phyloP scores from a whole-genome alignment of 2,797 vertebrate species.

The Microctenopoma steveboyesi region DNA sequence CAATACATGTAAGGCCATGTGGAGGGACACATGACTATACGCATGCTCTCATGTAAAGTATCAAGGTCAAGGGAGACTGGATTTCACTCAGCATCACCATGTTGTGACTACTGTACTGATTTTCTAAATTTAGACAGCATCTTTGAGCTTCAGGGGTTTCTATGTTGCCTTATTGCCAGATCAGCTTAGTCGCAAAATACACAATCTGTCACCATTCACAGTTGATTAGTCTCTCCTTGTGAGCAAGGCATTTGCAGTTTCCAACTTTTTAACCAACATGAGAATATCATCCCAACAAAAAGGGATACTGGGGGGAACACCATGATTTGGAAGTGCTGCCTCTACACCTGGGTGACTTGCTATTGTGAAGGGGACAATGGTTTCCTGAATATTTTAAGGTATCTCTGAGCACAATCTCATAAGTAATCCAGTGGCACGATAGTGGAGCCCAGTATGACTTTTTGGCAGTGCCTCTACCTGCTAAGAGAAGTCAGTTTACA shows the following conservation, averaged over 20 bases:
- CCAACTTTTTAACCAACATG: not conserved
- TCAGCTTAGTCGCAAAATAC: conserved; percentile 24
- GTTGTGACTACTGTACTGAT: conserved; percentile 4
- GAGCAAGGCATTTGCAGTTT: not conserved
- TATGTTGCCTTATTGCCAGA: conserved; percentile 21
- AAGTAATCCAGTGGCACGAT: not conserved
- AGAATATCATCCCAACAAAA: conserved; percentile 3
- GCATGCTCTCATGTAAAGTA: conserved; percentile 18
- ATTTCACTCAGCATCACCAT: conserved; percentile 1
- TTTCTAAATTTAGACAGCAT: conserved; percentile 35
- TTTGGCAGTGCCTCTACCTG: conserved; percentile 1
- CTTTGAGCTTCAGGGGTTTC: conserved; percentile 11
- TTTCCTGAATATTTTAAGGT: too few species aligned
- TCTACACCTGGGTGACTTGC: too few species aligned
- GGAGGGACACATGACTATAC: not conserved
- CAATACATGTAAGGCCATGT: not conserved
- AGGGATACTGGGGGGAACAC: not conserved
- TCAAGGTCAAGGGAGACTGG: not conserved
- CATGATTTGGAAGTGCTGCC: too few species aligned
- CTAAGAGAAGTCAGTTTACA: not conserved
- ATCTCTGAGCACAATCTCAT: too few species aligned
- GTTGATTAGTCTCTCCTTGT: not conserved
- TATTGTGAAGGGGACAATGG: too few species aligned
- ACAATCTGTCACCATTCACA: conserved; percentile 36
- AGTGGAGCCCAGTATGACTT: conserved; percentile 7